These are phyloP conservation scores for Microtus richardsoni DNA, from an alignment of 2,113 vertebrate genomes.

Conservation along the genomic window DNA sequence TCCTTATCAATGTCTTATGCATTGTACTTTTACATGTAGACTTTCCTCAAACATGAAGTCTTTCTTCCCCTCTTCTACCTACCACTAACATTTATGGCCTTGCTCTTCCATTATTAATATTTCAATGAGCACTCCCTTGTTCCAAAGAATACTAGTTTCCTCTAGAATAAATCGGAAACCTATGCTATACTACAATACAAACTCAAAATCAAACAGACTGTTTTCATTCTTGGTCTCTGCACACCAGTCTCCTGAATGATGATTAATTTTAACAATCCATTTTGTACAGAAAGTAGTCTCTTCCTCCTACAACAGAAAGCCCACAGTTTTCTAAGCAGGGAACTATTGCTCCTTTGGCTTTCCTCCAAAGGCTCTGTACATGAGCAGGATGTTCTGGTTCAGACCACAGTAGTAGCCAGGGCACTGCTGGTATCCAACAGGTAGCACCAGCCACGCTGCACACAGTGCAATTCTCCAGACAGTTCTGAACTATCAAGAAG, in stretches of 20 bases:
- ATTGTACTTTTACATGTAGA: neutral
- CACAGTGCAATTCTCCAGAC: neutral
- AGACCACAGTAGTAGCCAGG: neutral
- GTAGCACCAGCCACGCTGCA: neutral
- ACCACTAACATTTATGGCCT: neutral
- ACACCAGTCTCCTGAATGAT: neutral
- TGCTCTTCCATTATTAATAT: conserved; percentile 13
- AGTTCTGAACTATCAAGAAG: conserved; percentile 27
- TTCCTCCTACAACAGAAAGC: neutral
- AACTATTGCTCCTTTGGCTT: neutral
- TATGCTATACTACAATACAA: neutral
- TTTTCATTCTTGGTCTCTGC: neutral
- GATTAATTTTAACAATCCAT: neutral
- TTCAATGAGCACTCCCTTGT: conserved; percentile 36
- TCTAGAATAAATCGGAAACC: neutral
- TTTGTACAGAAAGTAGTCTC: neutral
- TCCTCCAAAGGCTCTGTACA: neutral
- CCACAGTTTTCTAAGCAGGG: neutral
- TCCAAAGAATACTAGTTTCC: conserved; percentile 15
- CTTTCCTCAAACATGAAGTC: neutral
- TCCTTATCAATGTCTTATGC: neutral
- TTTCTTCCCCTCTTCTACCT: neutral
- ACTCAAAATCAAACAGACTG: neutral
- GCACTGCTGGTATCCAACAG: neutral
- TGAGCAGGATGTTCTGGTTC: neutral